phyloP scores from a whole-genome alignment of 2,797 vertebrate genomes.

The Lemur catta region DNA sequence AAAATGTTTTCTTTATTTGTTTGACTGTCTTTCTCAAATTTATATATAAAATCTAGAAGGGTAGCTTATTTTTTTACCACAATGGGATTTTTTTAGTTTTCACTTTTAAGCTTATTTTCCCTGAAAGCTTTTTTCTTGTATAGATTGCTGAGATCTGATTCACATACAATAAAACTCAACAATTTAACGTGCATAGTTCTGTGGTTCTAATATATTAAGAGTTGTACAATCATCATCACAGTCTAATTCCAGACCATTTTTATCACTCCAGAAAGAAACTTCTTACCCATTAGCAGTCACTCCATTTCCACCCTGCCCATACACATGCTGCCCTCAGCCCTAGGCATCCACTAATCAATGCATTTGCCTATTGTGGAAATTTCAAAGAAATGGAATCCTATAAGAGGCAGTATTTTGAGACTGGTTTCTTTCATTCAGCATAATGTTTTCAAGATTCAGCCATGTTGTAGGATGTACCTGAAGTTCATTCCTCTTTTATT shows the following conservation, averaged over 20 bases:
- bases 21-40: neutral
- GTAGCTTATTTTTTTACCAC: neutral
- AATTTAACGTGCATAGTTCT: neutral
- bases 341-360: neutral
- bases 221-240: neutral
- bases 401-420: neutral
- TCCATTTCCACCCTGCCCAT: neutral
- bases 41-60: neutral
- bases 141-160: neutral
- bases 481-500: neutral
- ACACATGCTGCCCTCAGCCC: neutral
- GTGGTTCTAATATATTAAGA: neutral
- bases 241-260: conserved; percentile 6
- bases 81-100: neutral
- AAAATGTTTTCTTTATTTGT: neutral
- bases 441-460: neutral
- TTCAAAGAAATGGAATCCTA: neutral
- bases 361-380: neutral
- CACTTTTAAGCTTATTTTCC: neutral
- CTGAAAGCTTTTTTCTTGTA: neutral
- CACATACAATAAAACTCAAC: neutral
- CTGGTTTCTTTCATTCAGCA: neutral
- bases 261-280: neutral
- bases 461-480: neutral
- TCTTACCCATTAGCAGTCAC: neutral